A percentile compares a stretch with the other conserved stretches of the same genome.
Evolutionary conservation across 2,888 invertebrate species (phyloP).

Genomic region (Ctenicera cuprea): DNA sequence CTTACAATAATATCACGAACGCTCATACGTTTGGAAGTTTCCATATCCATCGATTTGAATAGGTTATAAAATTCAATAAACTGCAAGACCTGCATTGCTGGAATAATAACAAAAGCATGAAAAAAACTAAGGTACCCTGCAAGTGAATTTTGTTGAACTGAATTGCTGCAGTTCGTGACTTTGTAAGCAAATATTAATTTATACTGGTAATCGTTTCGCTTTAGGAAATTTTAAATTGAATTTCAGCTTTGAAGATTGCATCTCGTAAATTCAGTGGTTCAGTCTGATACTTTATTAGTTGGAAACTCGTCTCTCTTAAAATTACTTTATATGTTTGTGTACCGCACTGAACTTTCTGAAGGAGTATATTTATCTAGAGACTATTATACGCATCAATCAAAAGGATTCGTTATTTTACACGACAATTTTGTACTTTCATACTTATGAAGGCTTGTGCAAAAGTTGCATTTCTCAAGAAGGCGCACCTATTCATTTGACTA

Average conservation of each 20-base stretch:
- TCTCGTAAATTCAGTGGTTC: constrained; percentile 28
- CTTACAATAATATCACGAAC: too few species aligned
- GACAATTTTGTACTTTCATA: not conserved
- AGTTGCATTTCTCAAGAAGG: too few species aligned
- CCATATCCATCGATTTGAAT: too few species aligned
- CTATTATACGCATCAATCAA: not conserved
- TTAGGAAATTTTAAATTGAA: constrained; percentile 36
- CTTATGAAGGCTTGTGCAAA: too few species aligned
- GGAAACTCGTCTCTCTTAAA: constrained; percentile 22
- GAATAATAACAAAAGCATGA: too few species aligned
- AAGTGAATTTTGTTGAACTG: not conserved
- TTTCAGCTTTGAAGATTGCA: constrained; percentile 39
- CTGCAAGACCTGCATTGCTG: too few species aligned
- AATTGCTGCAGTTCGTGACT: constrained; percentile 3
- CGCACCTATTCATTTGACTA: too few species aligned
- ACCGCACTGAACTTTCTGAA: not conserved
- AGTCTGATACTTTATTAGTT: constrained; percentile 34
- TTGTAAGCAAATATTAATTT: constrained; percentile 31
- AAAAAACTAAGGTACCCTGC: not conserved
- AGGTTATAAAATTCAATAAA: too few species aligned
- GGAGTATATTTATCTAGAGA: not conserved
- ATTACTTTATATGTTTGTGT: constrained; percentile 11
- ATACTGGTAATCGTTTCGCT: constrained; percentile 24
- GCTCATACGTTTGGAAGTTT: too few species aligned
- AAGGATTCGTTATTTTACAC: not conserved